Percentiles rank a stretch among this genome's conserved stretches.
Evolutionary conservation across 2,888 invertebrate species (phyloP).

Genomic region (Hemaris fuciformis): DNA sequence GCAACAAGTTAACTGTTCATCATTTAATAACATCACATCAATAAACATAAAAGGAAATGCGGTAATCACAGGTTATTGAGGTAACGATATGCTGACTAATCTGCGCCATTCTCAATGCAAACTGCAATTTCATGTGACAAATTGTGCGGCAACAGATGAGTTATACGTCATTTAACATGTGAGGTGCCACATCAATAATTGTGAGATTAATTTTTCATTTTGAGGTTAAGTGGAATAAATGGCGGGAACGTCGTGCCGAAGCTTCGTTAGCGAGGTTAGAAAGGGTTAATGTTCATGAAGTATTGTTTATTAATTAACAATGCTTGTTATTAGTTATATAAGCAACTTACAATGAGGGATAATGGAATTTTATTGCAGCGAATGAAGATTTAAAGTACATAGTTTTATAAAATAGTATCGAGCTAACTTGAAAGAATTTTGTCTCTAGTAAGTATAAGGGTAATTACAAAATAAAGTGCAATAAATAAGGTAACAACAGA

Average conservation of each 20-base stretch:
- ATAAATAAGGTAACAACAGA: too few relatives aligned
- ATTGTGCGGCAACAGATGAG: background rate
- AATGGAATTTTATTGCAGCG: too few relatives aligned
- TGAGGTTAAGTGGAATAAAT: slow-evolving; percentile 1
- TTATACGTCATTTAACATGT: background rate
- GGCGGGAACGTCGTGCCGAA: background rate
- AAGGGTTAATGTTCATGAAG: background rate
- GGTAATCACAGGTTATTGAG: slow-evolving; percentile 18
- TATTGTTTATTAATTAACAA: background rate
- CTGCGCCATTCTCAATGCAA: slow-evolving; percentile 1
- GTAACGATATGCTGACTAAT: slow-evolving; percentile 9
- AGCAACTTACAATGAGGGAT: too few relatives aligned
- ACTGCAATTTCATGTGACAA: slow-evolving; percentile 9
- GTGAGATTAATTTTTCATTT: slow-evolving; percentile 3
- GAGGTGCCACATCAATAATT: slow-evolving; percentile 5
- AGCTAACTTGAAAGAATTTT: too few relatives aligned
- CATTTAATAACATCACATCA: slow-evolving; percentile 5
- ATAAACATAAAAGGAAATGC: slow-evolving; percentile 22
- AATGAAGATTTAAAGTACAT: too few relatives aligned
- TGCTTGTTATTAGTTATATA: too few relatives aligned
- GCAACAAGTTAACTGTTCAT: background rate
- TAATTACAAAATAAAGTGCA: too few relatives aligned
- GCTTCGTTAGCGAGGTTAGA: background rate
- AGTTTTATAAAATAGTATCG: too few relatives aligned
- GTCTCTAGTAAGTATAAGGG: too few relatives aligned